phyloP scores from a whole-genome alignment of 2,797 vertebrate genomes.

The Crypturellus tataupa region DNA sequence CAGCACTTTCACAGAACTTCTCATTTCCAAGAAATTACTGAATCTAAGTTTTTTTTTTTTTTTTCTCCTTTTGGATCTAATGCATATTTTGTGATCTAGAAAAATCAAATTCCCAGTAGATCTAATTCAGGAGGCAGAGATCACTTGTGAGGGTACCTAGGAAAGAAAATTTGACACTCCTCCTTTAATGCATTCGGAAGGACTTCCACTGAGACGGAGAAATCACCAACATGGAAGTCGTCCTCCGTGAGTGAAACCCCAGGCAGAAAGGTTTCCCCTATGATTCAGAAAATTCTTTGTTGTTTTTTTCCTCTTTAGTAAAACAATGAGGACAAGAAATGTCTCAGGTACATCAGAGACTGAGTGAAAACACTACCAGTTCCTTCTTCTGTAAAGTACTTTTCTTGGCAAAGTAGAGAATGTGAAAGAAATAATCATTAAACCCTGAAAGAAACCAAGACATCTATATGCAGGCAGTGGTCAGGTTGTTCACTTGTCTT shows the following conservation, averaged over 20 bases:
- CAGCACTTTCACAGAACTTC: accelerated
- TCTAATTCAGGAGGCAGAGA: neutral
- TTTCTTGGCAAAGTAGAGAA: neutral
- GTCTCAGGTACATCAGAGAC: neutral
- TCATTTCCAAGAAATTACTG: neutral
- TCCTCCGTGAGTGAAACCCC: neutral
- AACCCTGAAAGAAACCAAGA: neutral
- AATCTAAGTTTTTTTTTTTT: neutral
- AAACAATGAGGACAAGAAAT: neutral
- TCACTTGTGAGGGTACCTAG: neutral
- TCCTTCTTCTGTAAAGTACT: neutral
- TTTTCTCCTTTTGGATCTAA: neutral
- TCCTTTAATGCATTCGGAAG: neutral
- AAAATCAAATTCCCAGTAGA: neutral
- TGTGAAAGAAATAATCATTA: neutral
- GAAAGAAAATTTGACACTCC: neutral
- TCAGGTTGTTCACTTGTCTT: neutral
- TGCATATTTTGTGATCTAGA: neutral
- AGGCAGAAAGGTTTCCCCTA: neutral
- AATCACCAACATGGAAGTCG: neutral
- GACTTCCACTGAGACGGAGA: neutral
- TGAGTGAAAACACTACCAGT: neutral
- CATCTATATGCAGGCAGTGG: neutral
- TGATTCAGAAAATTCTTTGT: neutral
- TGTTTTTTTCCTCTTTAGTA: neutral